Conservation (phyloP, 2,797 vertebrate genomes). For the Chiroxiphia lanceolata region DNA sequence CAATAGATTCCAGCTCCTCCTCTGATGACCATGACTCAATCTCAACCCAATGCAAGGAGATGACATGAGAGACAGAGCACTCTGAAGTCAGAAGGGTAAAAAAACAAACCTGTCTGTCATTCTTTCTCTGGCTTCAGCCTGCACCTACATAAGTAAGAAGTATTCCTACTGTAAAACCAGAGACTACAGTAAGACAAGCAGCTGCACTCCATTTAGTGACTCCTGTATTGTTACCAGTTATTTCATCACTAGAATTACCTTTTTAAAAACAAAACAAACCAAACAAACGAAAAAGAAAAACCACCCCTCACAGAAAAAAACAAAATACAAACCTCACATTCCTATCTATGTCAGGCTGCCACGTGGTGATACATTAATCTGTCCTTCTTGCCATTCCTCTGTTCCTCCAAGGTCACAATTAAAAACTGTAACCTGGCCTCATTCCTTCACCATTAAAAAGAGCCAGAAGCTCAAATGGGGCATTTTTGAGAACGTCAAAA, state of each 20-base stretch:
- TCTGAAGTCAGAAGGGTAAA: neutral
- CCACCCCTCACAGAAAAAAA: no score
- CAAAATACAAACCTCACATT: neutral
- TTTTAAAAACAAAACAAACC: neutral
- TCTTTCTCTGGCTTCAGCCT: neutral
- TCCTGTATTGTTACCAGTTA: neutral
- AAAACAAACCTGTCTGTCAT: neutral
- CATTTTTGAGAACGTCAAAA: neutral
- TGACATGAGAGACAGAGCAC: neutral
- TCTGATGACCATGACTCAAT: no score
- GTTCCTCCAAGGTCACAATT: neutral
- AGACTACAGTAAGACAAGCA: neutral
- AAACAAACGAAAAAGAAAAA: neutral
- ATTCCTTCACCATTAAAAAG: neutral
- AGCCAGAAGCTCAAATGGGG: neutral
- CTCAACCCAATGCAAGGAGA: neutral
- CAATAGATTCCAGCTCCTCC: neutral
- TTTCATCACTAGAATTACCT: neutral
- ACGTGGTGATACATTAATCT: rapidly evolving
- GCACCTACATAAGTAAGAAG: neutral
- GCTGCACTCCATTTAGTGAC: neutral
- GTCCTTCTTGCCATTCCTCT: neutral
- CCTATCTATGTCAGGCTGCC: rapidly evolving
- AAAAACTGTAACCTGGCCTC: neutral
- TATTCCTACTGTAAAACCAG: neutral